These are phyloP conservation scores for Vanessa cardui DNA, from an alignment of 2,888 invertebrate species.

Conservation along the genomic window DNA sequence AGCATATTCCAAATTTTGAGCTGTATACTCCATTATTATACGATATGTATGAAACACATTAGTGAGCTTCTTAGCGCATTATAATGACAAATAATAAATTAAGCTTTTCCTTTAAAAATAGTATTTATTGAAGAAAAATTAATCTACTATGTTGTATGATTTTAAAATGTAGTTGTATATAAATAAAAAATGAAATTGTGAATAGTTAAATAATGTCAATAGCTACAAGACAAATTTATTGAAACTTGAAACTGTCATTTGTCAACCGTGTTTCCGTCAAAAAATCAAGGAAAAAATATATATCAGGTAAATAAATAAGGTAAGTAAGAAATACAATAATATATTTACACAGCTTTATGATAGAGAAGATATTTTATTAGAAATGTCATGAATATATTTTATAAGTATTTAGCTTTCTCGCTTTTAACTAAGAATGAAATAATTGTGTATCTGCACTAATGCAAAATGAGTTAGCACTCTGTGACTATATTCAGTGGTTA, in stretches of 20 bases:
- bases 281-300: too few relatives aligned
- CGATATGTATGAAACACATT: constrained; percentile 10
- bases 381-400: too few relatives aligned
- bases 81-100: constrained; percentile 11
- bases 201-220: background rate
- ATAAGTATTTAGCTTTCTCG: too few relatives aligned
- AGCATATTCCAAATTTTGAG: constrained; percentile 86
- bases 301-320: too few relatives aligned
- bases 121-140: background rate
- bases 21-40: constrained; percentile 82
- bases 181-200: constrained; percentile 2
- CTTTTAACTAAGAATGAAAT: too few relatives aligned
- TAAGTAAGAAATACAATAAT: too few relatives aligned
- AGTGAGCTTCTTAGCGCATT: constrained; percentile 26
- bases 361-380: too few relatives aligned
- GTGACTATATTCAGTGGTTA: background rate
- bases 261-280: background rate
- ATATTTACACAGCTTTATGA: too few relatives aligned
- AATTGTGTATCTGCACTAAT: too few relatives aligned
- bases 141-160: background rate
- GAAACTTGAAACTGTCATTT: background rate
- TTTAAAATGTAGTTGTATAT: background rate
- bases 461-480: too few relatives aligned
- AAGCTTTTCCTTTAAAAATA: background rate
- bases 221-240: background rate